These are phyloP conservation scores for Notarius quadriscutis DNA, from an alignment of 2,113 vertebrate species.

Conservation along the genomic window DNA sequence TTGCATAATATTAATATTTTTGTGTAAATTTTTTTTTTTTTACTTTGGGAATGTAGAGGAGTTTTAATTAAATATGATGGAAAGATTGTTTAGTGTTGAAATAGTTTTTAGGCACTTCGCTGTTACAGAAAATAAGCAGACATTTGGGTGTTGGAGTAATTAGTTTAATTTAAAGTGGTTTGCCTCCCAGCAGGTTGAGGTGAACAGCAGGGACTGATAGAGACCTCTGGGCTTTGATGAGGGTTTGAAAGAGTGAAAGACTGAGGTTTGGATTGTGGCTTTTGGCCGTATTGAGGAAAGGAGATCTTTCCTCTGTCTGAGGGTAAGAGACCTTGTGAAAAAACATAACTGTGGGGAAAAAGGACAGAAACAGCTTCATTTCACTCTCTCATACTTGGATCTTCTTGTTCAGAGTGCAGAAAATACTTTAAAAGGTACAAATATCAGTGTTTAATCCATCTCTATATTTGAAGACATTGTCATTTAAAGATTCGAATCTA, in stretches of 20 bases:
- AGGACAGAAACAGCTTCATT: slow-evolving; percentile 62
- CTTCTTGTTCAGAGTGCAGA: background rate
- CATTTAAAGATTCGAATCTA: background rate
- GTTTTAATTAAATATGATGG: slow-evolving; percentile 37
- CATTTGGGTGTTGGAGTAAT: slow-evolving; percentile 65
- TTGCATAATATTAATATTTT: slow-evolving; percentile 12
- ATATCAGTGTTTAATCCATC: background rate
- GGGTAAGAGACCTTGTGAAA: background rate
- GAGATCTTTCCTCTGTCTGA: slow-evolving; percentile 3
- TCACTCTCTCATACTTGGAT: slow-evolving; percentile 53
- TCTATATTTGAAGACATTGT: background rate
- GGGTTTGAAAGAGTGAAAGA: slow-evolving; percentile 16
- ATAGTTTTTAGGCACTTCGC: slow-evolving; percentile 38
- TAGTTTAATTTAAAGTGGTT: slow-evolving; percentile 71
- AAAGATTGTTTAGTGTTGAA: slow-evolving; percentile 29
- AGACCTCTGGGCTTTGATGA: slow-evolving; percentile 55
- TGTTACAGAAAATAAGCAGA: slow-evolving; percentile 42
- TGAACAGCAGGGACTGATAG: slow-evolving; percentile 67
- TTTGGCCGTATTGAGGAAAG: slow-evolving; percentile 15
- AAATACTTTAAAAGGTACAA: background rate
- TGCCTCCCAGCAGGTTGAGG: slow-evolving; percentile 71
- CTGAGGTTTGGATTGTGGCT: slow-evolving; percentile 34
- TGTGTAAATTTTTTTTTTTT: slow-evolving; percentile 11
- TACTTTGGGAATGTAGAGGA: slow-evolving; percentile 32
- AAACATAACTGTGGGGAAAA: slow-evolving; percentile 56